A percentile compares a stretch with the other conserved stretches of the same genome.
Conservation (phyloP, 1,140 invertebrate species). For the Drosophila kepulauana region DNA sequence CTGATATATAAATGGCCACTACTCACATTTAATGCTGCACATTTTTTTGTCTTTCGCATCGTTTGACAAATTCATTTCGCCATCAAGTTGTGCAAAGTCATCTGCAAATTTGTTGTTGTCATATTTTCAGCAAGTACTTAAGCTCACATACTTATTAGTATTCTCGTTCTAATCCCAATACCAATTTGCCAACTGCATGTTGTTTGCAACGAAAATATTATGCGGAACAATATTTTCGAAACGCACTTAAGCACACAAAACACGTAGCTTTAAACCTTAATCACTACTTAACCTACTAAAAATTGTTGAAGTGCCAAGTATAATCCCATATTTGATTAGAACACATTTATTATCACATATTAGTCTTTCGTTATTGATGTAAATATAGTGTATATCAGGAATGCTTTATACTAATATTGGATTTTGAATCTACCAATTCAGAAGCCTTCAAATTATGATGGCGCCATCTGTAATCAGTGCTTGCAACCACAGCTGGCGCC, state of each 20-base stretch:
- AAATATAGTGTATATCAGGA: neutral
- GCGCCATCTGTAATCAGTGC: neutral
- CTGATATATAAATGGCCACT: constrained; percentile 43
- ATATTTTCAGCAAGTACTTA: constrained; percentile 17
- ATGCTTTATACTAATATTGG: neutral
- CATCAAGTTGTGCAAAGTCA: constrained; percentile 25
- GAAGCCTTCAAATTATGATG: neutral
- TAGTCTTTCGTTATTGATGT: neutral
- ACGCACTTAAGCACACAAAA: neutral
- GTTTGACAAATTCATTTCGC: constrained; percentile 33
- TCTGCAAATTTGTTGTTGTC: constrained; percentile 10
- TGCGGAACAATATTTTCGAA: neutral
- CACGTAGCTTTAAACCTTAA: neutral
- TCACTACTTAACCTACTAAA: neutral
- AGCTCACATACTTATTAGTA: constrained; percentile 11
- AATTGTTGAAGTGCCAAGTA: neutral
- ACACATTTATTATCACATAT: neutral
- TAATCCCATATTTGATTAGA: constrained; percentile 1
- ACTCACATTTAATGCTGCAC: constrained; percentile 20
- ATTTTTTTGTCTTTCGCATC: neutral
- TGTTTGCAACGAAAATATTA: constrained; percentile 11
- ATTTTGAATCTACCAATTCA: neutral
- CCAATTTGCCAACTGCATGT: neutral
- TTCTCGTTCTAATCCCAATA: constrained; percentile 13
- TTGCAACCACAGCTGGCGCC: neutral